Conservation (phyloP, 2,797 vertebrate species). For the Chanos chanos region DNA sequence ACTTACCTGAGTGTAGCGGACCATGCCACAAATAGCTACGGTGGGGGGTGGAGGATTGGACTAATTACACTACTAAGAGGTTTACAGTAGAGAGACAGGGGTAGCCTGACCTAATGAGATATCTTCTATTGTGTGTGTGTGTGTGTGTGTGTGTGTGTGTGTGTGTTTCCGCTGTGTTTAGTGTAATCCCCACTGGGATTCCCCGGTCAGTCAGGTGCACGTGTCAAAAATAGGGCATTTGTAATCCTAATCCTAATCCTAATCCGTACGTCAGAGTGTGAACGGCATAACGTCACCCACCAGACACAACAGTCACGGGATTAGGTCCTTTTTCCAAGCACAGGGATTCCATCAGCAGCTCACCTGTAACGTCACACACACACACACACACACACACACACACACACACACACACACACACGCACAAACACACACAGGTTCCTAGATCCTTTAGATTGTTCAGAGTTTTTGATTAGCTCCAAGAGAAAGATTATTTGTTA, state of each 20-base stretch:
- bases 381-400: conserved; percentile 18
- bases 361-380: conserved; percentile 55
- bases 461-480: no score
- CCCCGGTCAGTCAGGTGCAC: conserved; percentile 24
- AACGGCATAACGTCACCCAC: neutral
- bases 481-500: no score
- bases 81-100: no score
- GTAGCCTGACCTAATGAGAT: conserved; percentile 44
- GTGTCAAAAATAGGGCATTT: conserved; percentile 7
- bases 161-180: neutral
- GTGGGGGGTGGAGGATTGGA: conserved; percentile 8
- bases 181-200: conserved; percentile 36
- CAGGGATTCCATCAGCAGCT: conserved; percentile 20
- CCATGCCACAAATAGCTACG: conserved; percentile 14
- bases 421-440: neutral
- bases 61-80: conserved; percentile 35
- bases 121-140: conserved; percentile 5
- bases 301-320: neutral
- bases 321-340: conserved; percentile 23
- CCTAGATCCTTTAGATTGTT: no score
- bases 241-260: conserved; percentile 44
- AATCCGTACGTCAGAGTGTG: conserved; percentile 22
- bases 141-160: neutral
- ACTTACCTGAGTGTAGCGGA: conserved; percentile 11
- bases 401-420: neutral